phyloP scores from a whole-genome alignment of 2,888 invertebrate species.

The Sisyra terminalis region DNA sequence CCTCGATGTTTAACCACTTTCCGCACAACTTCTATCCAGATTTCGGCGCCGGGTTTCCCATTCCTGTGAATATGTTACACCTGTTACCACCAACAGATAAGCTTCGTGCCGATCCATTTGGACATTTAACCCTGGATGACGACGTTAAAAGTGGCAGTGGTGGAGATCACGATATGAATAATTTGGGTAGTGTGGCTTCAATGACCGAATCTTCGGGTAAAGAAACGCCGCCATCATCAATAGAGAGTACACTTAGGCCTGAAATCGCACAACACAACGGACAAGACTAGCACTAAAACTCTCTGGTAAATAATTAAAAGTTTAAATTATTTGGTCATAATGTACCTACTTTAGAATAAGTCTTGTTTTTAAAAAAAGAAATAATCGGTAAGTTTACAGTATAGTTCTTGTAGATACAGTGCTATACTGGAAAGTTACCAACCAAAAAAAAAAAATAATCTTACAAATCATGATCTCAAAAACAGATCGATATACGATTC shows the following conservation, averaged over 20 bases:
- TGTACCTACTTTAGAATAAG: background rate
- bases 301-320: constrained; percentile 1
- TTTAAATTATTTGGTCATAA: background rate
- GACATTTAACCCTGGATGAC: constrained; percentile 35
- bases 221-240: constrained; percentile 10
- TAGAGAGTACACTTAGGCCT: constrained; percentile 23
- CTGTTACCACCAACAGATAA: constrained; percentile 66
- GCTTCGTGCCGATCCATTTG: constrained; percentile 40
- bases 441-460: constrained; percentile 2
- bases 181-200: constrained; percentile 12
- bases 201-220: constrained; percentile 10
- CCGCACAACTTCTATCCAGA: constrained; percentile 72
- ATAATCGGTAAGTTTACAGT: no score
- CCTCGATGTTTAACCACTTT: constrained; percentile 57
- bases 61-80: constrained; percentile 73
- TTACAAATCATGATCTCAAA: constrained; percentile 2
- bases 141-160: constrained; percentile 48
- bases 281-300: constrained; percentile 41
- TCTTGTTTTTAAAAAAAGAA: no score
- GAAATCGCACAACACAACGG: constrained; percentile 63
- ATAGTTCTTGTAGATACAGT: no score
- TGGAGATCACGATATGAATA: constrained; percentile 11
- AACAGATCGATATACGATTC: constrained; percentile 9
- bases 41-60: constrained; percentile 59
- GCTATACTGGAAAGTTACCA: no score